Evolutionary conservation across 2,888 invertebrate genomes (phyloP), one percentile per base, ranked within the genome.

Genomic region (Lathronympha strigana): DNA sequence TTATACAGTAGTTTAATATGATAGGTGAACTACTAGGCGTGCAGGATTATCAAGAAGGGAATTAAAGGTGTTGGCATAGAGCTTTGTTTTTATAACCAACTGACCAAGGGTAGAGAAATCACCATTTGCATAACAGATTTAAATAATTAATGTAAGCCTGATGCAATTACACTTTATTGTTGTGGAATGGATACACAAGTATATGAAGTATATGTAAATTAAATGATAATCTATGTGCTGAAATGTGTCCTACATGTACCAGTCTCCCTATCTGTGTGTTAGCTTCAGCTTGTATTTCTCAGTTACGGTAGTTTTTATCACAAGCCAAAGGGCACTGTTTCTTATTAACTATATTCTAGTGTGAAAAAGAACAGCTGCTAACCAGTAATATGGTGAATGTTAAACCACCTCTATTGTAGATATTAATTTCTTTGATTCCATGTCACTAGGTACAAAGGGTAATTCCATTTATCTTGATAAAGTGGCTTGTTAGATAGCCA

Each of bases 211-310:
- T 43, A 49, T 57, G 49, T 57, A 55, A 63, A 63, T 63, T 63
- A 36, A 58, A 63, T 63, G 40, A 57, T 63, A 55, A 63, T 63
- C 40, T 63, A 58, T 63, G 51, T 45, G 43, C 53, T 61, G 53
- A 61, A 66, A 60, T 31, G 53, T 51, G 43, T 45, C 57, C 47
- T 47, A 47, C n/a, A 60, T 58, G 23, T 61, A 45, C 47, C 60
- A 19, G 28, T 64, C 33, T 45, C 23, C 45, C 51, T 47, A 47
- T 47, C 45, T 60, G 45, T 64, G 45, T 60, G 28, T 61, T 64
- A 60, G 60, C 60, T 64, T 61, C 49, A 49, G 40, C 61, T 38
- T 58, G 15, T 61, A 54, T 66, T 53, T 47, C 66, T 28, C 28
- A 57, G 19, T 23, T 49, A 25, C 15, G 23, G 49, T 23, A 47